Base-by-base conservation (phyloP, 2,888 invertebrate genomes). In the Geotrupes spiniger region DNA sequence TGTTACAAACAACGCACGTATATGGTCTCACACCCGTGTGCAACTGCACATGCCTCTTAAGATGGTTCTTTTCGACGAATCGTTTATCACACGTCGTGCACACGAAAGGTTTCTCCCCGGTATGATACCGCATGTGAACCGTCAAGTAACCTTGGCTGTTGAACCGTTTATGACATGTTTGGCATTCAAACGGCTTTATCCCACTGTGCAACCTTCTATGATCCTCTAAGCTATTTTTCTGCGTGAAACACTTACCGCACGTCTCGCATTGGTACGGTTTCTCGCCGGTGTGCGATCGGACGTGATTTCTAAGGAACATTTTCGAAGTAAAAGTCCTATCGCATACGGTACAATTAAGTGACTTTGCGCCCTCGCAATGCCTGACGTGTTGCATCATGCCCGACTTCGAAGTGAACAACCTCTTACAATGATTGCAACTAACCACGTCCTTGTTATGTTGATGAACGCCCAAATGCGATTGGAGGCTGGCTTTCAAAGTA, bases 121-220 rank as follows among this genome's bases (percentile, higher is more conserved):
- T 70, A 49, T 71, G 71, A 1, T 66, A 69, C 1, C 68, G 65
- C 63, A 78, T 70, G 51, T 81, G 81, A 0, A 74, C 73, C 42
- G 72, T 75, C 1, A 80, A 64, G 42, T 79, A 76, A 9, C 73
- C 72, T 31, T 73, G 75, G 6, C 75, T 74, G 54, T 80, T 75
- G 54, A 79, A 81, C 71, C 76, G 70, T 51, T 76, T 75, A 43
- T 77, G 76, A 63, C 82, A 82, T 60, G 75, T 74, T 27, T 54
- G 60, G 65, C 82, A 82, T 4, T 73, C 70, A 66, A 77, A 74
- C 1, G 77, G 79, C 65, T 78, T 80, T 58, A 65, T 64, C 46
- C 76, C 74, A 63, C 70, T 73, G 66, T 82, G 81, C 17, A 77
- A 76, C 54, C 74, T 78, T 61, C 72, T 72, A 65, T 82, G 82